Evolutionary conservation across 1,140 invertebrate species (phyloP), one percentile per base, ranked within the genome.

Genomic region (Sinonovacula constricta): DNA sequence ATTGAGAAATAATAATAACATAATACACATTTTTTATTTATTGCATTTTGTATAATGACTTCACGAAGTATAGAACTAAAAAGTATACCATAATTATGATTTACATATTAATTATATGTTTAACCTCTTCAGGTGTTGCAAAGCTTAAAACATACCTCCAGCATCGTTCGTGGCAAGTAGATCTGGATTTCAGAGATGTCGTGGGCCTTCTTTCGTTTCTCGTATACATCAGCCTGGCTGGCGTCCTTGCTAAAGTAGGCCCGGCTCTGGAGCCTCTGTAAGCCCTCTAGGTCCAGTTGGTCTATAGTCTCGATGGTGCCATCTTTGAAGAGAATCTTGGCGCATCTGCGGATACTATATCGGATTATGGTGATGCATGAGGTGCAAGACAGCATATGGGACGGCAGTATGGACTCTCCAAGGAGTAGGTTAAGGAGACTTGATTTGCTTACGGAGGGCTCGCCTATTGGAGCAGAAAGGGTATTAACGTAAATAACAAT

Each of bases 391-490:
- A 76, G 51, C 62, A 67, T 67, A 26, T 76, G 72, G 1, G 72
- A 76, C 7, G 72, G 72, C 24, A 76, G 33, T 18, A 76, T 76
- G 3, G 66, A 33, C 18, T 76, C 72, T 3, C 72, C 72, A 30
- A 76, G 62, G 4, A 76, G n/a, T n/a, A 67, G 24, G 53, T 76
- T 76, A 22, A 76, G 51, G n/a, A 76, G 51, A 67, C 72, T 76
- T 28, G 72, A 76, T 59, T 76, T 76, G 7, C 72, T 63, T 0
- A 63, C 72, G 15, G 72, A 76, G 1, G 72, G 67, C 53, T 76
- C 72, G 12, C 72, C 72, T 76, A 31, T 30, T n/a, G n/a, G n/a
- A n/a, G n/a, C n/a, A n/a, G n/a, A 69, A 28, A 66, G 15, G 26
- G 18, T 45, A 45, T 45, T 10, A 45, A 45, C 18, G 18, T 10